These are phyloP conservation scores for Boulengeromyrus knoepffleri DNA, from an alignment of 2,113 vertebrate species.

Conservation along the genomic window DNA sequence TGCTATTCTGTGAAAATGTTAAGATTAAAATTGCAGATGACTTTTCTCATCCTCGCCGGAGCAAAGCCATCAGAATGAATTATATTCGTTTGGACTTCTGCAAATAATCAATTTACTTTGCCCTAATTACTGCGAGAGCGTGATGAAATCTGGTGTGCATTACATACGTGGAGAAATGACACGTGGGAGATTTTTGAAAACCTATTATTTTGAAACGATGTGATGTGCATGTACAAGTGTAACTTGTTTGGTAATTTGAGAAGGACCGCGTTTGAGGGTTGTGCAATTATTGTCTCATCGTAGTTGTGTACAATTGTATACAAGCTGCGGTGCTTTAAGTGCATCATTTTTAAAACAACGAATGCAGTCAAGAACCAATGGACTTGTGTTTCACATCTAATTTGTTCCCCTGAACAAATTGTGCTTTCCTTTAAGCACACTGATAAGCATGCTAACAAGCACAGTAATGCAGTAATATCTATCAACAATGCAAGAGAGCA, in stretches of 20 bases:
- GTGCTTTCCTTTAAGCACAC: not conserved
- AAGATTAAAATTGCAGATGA: constrained; percentile 1
- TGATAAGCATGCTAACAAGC: not conserved
- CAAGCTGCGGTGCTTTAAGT: not conserved
- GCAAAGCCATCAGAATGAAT: constrained; percentile 4
- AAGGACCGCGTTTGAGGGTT: not conserved
- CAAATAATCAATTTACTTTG: constrained; percentile 13
- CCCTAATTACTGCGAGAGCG: not conserved
- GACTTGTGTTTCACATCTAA: not conserved
- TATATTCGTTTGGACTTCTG: not conserved
- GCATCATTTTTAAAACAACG: not conserved
- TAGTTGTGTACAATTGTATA: not conserved
- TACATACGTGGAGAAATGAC: not conserved
- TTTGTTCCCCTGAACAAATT: not conserved
- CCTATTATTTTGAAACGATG: not conserved
- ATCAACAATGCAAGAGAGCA: not conserved
- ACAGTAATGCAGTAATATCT: not conserved
- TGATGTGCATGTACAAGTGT: not conserved
- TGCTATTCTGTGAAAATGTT: not conserved
- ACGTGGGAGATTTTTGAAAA: not conserved
- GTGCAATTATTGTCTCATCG: not conserved
- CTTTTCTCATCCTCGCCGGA: not conserved
- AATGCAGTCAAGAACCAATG: not conserved
- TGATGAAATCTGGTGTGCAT: not conserved
- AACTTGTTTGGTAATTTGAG: not conserved